Conservation (phyloP, 2,888 invertebrate species). For the Polydrusus cervinus region DNA sequence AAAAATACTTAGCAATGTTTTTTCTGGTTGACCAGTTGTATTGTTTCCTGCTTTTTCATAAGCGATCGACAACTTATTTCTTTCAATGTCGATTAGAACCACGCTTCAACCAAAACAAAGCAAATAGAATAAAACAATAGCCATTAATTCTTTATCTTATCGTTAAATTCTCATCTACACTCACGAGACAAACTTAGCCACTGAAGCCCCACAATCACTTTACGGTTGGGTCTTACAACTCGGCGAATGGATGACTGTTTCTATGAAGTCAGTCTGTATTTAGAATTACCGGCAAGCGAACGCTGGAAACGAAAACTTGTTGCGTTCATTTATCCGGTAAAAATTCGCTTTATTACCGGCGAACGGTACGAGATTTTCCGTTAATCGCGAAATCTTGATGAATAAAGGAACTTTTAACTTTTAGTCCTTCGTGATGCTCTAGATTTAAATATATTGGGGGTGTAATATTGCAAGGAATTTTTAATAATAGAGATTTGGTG, state of each 20-base stretch:
- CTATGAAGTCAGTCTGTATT: conserved; percentile 43
- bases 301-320: conserved; percentile 26
- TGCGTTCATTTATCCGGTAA: conserved; percentile 19
- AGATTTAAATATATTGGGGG: not conserved
- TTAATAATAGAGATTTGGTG: not conserved
- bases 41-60: too few species aligned
- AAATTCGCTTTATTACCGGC: conserved; percentile 1
- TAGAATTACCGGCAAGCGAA: conserved; percentile 37
- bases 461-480: too few species aligned
- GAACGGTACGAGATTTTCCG: not conserved
- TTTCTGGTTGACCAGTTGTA: not conserved
- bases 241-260: conserved; percentile 33
- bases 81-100: not conserved
- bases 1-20: not conserved
- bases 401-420: not conserved
- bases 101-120: not conserved
- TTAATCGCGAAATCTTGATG: not conserved
- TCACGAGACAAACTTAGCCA: conserved; percentile 41
- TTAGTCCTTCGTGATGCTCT: not conserved
- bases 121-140: conserved; percentile 12
- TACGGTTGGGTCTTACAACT: conserved; percentile 23
- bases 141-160: conserved; percentile 27
- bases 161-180: conserved; percentile 18
- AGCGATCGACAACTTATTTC: not conserved
- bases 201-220: conserved; percentile 40